These are phyloP conservation scores for Lucilia sericata DNA, from an alignment of 1,140 invertebrate genomes.

Conservation along the genomic window DNA sequence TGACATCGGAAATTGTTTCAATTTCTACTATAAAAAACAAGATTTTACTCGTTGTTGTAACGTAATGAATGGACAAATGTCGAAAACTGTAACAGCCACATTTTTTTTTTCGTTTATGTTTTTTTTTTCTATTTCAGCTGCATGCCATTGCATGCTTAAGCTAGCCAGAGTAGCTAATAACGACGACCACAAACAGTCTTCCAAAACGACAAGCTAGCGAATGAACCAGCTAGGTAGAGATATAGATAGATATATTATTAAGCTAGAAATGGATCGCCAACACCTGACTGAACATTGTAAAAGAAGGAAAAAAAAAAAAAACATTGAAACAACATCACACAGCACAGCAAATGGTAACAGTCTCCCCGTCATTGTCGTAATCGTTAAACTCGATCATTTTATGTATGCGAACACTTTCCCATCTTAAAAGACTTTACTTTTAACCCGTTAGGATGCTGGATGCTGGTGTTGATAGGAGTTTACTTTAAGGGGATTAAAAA, in stretches of 20 bases:
- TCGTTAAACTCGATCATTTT: slow-evolving; percentile 36
- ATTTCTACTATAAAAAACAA: slow-evolving; percentile 53
- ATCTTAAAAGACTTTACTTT: not conserved
- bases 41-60: slow-evolving; percentile 33
- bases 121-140: not conserved
- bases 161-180: slow-evolving; percentile 19
- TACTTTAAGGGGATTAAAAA: too few species aligned
- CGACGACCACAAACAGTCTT: not conserved
- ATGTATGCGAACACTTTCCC: slow-evolving; percentile 39
- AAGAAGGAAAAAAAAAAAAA: not conserved
- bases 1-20: slow-evolving; percentile 68
- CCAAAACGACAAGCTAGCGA: not conserved
- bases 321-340: not conserved
- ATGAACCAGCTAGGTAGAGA: not conserved
- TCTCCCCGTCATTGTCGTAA: slow-evolving; percentile 36
- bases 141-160: slow-evolving; percentile 42
- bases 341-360: slow-evolving; percentile 22
- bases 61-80: slow-evolving; percentile 62
- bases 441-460: not conserved
- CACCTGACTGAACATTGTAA: slow-evolving; percentile 13
- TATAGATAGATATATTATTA: not conserved
- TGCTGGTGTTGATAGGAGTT: too few species aligned
- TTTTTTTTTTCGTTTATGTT: slow-evolving; percentile 53
- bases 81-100: slow-evolving; percentile 65
- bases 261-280: slow-evolving; percentile 35